Conservation (phyloP, 37 sponge, comb jelly and placozoan genomes). For the Diacarnus erythraeanus region DNA sequence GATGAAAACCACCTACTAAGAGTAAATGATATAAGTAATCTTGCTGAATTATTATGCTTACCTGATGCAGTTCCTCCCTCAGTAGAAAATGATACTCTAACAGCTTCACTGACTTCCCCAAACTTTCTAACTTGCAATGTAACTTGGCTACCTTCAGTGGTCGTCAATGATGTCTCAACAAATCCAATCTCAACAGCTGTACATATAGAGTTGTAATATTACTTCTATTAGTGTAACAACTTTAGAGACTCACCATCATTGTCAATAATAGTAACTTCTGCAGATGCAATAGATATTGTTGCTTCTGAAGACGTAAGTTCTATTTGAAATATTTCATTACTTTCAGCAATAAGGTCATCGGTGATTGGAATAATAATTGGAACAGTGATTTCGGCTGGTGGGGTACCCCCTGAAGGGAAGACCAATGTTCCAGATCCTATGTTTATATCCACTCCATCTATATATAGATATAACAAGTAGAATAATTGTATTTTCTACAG, state of each 20-base stretch:
- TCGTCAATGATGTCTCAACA: not conserved
- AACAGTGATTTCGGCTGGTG: not conserved
- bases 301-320: not conserved
- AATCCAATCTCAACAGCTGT: not conserved
- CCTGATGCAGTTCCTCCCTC: conserved; percentile 13
- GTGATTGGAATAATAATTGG: not conserved
- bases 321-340: not conserved
- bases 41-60: not conserved
- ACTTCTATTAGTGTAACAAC: not conserved
- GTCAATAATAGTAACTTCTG: conserved; percentile 17
- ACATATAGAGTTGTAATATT: not conserved
- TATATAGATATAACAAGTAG: no score
- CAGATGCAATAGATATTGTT: not conserved
- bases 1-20: no score
- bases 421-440: not conserved
- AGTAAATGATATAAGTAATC: not conserved
- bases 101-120: not conserved
- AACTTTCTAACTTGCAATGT: not conserved
- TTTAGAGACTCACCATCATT: conserved; percentile 23
- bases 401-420: not conserved
- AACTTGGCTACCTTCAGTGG: not conserved
- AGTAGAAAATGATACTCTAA: not conserved
- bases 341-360: not conserved
- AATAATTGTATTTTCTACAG: no score
- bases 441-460: not conserved